These are phyloP conservation scores for Apteryx mantelli DNA, from an alignment of 2,113 vertebrate species.

Conservation along the genomic window DNA sequence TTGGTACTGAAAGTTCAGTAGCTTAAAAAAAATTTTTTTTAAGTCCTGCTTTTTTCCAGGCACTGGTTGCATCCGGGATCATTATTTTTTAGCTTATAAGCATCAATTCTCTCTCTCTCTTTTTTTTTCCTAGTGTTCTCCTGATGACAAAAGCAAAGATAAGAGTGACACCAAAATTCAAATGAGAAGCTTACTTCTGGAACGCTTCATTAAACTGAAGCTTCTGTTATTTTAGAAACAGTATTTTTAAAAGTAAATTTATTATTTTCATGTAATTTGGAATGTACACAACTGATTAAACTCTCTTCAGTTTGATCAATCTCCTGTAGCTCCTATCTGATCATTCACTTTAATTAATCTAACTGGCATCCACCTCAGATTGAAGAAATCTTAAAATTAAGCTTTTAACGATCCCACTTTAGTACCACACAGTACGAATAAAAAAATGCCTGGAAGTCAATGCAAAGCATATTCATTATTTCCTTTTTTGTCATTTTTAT, in stretches of 20 bases:
- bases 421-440: neutral
- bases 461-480: conserved; percentile 23
- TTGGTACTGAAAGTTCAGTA: conserved; percentile 46
- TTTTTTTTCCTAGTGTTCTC: neutral
- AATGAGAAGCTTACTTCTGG: neutral
- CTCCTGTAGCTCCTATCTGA: conserved; percentile 40
- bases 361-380: neutral
- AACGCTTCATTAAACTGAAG: conserved; percentile 39
- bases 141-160: conserved; percentile 18
- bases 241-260: conserved; percentile 6
- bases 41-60: neutral
- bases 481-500: conserved; percentile 2
- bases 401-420: conserved; percentile 51
- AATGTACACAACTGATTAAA: conserved; percentile 6
- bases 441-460: conserved; percentile 38
- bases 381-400: conserved; percentile 51
- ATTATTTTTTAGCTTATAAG: conserved; percentile 45
- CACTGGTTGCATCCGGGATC: conserved; percentile 16
- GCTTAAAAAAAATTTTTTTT: neutral
- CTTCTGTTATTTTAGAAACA: conserved; percentile 34
- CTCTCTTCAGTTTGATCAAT: conserved; percentile 35
- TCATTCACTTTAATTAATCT: conserved; percentile 56
- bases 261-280: conserved; percentile 32
- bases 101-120: neutral
- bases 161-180: conserved; percentile 39